Evolutionary conservation across 2,797 vertebrate species (phyloP).

Genomic region (Molossus alvarezi): DNA sequence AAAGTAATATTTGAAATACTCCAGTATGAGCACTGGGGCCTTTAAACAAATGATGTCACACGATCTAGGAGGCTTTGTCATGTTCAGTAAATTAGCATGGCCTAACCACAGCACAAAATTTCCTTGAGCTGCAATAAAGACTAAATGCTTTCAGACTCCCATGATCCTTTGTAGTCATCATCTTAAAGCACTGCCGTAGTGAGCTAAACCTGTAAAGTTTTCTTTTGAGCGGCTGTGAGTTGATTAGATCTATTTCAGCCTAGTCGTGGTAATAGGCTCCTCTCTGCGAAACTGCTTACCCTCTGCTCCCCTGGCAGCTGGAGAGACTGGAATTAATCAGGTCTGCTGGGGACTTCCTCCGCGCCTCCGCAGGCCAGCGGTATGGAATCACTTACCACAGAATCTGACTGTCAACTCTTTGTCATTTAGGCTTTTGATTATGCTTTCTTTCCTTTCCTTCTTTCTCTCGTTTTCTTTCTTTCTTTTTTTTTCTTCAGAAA

Average conservation of each 20-base stretch:
- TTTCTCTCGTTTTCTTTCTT: constrained; percentile 88
- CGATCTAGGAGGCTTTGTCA: constrained; percentile 91
- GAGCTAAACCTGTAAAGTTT: constrained; percentile 96
- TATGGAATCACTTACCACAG: constrained; percentile 99
- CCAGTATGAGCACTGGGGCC: constrained; percentile 79
- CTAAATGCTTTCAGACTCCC: constrained; percentile 94
- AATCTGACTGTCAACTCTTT: constrained; percentile 99
- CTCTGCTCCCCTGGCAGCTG: constrained; percentile 97
- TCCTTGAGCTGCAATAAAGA: constrained; percentile 93
- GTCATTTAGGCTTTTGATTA: constrained; percentile 99
- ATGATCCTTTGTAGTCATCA: constrained; percentile 94
- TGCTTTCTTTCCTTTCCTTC: constrained; percentile 91
- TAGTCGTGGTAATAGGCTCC: constrained; percentile 98
- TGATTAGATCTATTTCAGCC: constrained; percentile 99
- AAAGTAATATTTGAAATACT: constrained; percentile 88
- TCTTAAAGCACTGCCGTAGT: constrained; percentile 94
- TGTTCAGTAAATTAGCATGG: constrained; percentile 93
- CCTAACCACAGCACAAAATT: constrained; percentile 92
- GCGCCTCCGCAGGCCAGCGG: constrained; percentile 97
- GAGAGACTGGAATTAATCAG: constrained; percentile 99
- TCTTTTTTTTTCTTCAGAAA: constrained; percentile 68
- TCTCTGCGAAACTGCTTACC: constrained; percentile 97
- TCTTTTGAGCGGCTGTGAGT: constrained; percentile 95
- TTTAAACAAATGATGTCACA: constrained; percentile 91
- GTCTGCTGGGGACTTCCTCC: constrained; percentile 99